Conservation (phyloP, 2,797 vertebrate species). For the Heteromormyrus szaboi region DNA sequence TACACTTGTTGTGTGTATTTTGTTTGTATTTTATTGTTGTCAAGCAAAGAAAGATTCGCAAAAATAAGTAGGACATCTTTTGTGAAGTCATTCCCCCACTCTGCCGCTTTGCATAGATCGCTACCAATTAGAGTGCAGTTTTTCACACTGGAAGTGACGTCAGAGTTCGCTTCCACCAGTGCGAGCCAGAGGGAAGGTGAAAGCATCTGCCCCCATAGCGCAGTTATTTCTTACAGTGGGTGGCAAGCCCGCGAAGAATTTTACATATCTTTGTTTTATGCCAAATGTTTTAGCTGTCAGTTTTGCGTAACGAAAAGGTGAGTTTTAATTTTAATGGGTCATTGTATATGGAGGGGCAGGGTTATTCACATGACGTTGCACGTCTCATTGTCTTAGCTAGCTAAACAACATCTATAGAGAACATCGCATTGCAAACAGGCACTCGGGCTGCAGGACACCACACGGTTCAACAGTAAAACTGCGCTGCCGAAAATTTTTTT, state of each 20-base stretch:
- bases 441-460: constrained; percentile 18
- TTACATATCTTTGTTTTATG: constrained; percentile 13
- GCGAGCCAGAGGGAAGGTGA: not conserved
- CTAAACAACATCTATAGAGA: constrained; percentile 21
- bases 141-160: constrained; percentile 39
- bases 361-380: constrained; percentile 3
- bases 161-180: constrained; percentile 28
- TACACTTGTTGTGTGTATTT: not conserved
- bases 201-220: constrained; percentile 34
- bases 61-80: constrained; percentile 33
- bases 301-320: constrained; percentile 21
- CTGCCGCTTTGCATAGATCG: constrained; percentile 23
- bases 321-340: constrained; percentile 13
- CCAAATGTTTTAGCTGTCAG: constrained; percentile 13
- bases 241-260: constrained; percentile 35
- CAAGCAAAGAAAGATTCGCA: constrained; percentile 13
- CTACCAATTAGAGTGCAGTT: constrained; percentile 36
- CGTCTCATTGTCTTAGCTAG: constrained; percentile 4
- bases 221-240: constrained; percentile 35
- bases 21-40: constrained; percentile 7
- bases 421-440: constrained; percentile 17
- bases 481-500: constrained; percentile 19
- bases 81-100: constrained; percentile 23
- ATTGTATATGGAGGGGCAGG: not conserved
- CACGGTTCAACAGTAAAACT: constrained; percentile 20